Percentiles rank a stretch among this genome's conserved stretches.
phyloP scores from a whole-genome alignment of 2,888 invertebrate species.

The Galerucella nymphaeae region DNA sequence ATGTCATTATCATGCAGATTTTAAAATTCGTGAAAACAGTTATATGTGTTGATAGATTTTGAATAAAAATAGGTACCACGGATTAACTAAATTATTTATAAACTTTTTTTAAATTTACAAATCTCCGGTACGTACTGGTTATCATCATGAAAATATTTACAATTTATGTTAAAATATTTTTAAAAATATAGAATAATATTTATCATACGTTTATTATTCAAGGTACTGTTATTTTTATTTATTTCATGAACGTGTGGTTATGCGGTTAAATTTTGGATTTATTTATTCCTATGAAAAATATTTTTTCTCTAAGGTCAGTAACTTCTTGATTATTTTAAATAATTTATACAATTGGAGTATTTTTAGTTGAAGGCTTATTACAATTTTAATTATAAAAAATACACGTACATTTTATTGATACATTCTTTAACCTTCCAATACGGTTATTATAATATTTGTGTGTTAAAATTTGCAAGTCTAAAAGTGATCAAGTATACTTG shows the following conservation, averaged over 20 bases:
- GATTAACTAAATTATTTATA: no score
- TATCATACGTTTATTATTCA: slow-evolving; percentile 5
- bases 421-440: no score
- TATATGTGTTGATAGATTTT: not conserved
- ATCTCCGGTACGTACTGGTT: no score
- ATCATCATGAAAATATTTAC: not conserved
- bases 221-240: slow-evolving; percentile 10
- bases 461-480: no score
- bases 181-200: slow-evolving; percentile 7
- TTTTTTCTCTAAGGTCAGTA: slow-evolving; percentile 5
- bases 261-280: not conserved
- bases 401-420: not conserved
- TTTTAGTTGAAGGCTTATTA: not conserved
- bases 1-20: no score
- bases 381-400: not conserved
- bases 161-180: not conserved
- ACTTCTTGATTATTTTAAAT: not conserved
- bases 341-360: not conserved
- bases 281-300: not conserved
- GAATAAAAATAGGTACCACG: not conserved
- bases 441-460: no score
- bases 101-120: no score
- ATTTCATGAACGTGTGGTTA: not conserved
- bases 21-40: no score
- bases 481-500: no score